Evolutionary conservation across 1,140 invertebrate species (phyloP), one percentile per base, ranked within the genome.

Genomic region (Danaus plexippus): DNA sequence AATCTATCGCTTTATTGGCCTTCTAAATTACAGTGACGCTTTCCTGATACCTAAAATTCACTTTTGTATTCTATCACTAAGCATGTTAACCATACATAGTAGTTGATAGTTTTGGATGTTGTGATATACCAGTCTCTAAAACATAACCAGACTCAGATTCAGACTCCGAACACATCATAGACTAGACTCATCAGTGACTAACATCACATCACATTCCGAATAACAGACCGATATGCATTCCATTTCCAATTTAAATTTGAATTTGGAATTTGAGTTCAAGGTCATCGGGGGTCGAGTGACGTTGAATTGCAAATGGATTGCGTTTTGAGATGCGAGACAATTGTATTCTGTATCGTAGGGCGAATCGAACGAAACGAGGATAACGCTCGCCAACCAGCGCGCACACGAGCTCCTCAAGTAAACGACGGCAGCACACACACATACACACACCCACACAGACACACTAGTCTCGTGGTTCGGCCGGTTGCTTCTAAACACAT

Each of bases 361-460:
- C 52, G 91, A 92, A 87, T 92, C 91, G 61, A 92, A 92, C 80
- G 90, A 91, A 88, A 92, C 92, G 71, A 91, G 94, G 90, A 94
- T 95, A 92, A 92, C 92, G 77, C 90, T 94, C 79, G 94, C 93
- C 72, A 95, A 95, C 86, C 92, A 95, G 88, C 90, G 93, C 71
- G 93, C 94, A 73, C 93, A 94, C 86, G 92, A 94, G 78, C 91
- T 95, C 75, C 91, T 95, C 84, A 94, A 94, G 90, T 94, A 92
- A 89, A 88, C 82, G 73, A 51, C 78, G 73, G 65, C 76, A 67
- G 72, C 73, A 72, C 67, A 66, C 67, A 69, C 61, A 68, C 60
- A 70, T 50, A 71, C 72, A 76, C 67, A 76, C 71, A 76, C 61
- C 22, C 22, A 32, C 22, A 32, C 22, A 70, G 50, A 71, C 72